Percentiles rank a stretch among this genome's conserved stretches.
These are phyloP conservation scores for Paramormyrops kingsleyae DNA, from an alignment of 2,113 vertebrate species.

Conservation along the genomic window DNA sequence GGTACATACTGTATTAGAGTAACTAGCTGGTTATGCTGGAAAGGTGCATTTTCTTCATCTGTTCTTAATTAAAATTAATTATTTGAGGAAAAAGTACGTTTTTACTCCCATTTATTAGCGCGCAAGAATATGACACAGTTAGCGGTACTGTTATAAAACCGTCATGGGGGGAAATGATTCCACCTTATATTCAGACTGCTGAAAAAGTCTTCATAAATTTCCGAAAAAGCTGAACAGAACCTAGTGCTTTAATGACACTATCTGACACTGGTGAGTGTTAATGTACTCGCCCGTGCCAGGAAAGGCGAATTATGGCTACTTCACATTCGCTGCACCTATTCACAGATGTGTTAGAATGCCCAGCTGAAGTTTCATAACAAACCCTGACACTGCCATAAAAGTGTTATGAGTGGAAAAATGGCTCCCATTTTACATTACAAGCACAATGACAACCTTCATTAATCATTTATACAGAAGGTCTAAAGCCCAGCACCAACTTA, in stretches of 20 bases:
- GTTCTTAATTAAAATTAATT: background rate
- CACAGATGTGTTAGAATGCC: background rate
- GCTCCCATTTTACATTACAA: constrained; percentile 4
- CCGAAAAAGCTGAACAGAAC: background rate
- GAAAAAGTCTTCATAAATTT: background rate
- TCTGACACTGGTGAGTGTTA: background rate
- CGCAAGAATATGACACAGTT: background rate
- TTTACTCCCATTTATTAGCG: background rate
- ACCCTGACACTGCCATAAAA: constrained; percentile 9
- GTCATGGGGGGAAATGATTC: background rate
- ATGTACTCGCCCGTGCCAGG: background rate
- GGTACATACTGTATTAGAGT: background rate
- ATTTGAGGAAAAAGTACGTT: background rate
- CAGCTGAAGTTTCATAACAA: constrained; percentile 4
- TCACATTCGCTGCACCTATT: background rate
- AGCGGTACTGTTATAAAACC: background rate
- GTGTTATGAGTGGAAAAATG: constrained; percentile 13
- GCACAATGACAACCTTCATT: background rate
- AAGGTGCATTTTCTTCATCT: background rate
- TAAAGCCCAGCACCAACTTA: background rate
- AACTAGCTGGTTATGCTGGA: background rate
- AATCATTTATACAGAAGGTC: background rate
- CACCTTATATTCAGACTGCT: background rate
- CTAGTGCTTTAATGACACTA: background rate
- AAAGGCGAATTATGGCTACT: background rate